phyloP scores from a whole-genome alignment of 1,140 invertebrate species.

The Globodera rostochiensis region DNA sequence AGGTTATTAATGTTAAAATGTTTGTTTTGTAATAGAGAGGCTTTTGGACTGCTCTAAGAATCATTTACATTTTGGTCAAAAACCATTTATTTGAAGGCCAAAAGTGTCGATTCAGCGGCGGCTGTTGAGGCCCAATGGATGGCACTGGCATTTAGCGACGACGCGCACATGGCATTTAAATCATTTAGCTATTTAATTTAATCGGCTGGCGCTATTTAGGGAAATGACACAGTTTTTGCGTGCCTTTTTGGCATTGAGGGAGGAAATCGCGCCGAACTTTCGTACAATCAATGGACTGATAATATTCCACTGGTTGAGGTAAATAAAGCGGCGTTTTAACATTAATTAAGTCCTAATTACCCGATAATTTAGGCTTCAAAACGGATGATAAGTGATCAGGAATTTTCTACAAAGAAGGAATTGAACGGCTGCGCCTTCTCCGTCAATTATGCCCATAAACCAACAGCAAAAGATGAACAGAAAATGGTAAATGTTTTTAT shows the following conservation, averaged over 20 bases:
- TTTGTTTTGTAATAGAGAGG: too few relatives aligned
- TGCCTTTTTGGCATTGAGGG: constrained; percentile 17
- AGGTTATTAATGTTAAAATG: neutral
- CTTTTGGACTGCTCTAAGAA: neutral
- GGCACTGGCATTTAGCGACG: constrained; percentile 25
- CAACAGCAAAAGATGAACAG: constrained; percentile 10
- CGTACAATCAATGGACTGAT: constrained; percentile 26
- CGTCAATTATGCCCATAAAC: constrained; percentile 22
- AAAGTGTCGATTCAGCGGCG: neutral
- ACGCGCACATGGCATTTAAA: constrained; percentile 12
- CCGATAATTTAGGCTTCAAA: constrained; percentile 17
- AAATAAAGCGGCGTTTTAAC: neutral
- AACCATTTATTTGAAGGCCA: neutral
- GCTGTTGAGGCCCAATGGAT: constrained; percentile 23
- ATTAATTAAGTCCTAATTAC: neutral
- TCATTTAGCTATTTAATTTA: neutral
- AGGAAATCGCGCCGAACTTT: constrained; percentile 15
- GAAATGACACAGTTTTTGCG: constrained; percentile 19
- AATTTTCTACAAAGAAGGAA: neutral
- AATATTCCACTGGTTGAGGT: constrained; percentile 23
- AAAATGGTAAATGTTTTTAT: constrained; percentile 13
- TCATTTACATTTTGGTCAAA: too few relatives aligned
- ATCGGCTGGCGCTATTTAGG: neutral
- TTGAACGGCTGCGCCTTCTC: constrained; percentile 17
- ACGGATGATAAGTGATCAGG: neutral